Evolutionary conservation across 2,797 vertebrate genomes (phyloP).

Genomic region (Oreortyx pictus): DNA sequence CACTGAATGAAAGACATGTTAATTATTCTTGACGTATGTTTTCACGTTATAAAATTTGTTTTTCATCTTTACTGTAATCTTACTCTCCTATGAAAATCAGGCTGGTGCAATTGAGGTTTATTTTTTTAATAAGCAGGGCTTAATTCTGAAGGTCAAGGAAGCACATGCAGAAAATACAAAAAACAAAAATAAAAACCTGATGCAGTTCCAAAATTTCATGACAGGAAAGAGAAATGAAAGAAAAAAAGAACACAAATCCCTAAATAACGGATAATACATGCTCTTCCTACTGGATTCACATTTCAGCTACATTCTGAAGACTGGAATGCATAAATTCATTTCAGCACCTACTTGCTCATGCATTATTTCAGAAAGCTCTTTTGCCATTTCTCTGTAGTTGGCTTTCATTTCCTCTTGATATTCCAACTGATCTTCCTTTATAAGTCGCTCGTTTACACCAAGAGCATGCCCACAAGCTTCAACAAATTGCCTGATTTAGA

Average conservation of each 20-base stretch:
- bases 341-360: conserved; percentile 87
- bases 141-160: neutral
- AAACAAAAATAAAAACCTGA: neutral
- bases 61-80: neutral
- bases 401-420: conserved; percentile 99
- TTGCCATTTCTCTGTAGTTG: conserved; percentile 92
- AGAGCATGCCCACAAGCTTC: conserved; percentile 93
- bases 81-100: neutral
- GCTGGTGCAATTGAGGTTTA: neutral
- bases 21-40: neutral
- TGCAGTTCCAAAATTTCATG: neutral
- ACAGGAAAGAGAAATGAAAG: neutral
- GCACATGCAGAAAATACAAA: neutral
- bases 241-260: neutral
- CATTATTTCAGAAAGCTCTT: conserved; percentile 95
- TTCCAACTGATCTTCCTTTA: conserved; percentile 96
- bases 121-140: neutral
- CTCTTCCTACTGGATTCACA: neutral
- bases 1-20: neutral
- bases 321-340: neutral
- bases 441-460: conserved; percentile 91
- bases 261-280: neutral
- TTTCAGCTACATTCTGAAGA: neutral
- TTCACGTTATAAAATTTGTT: neutral
- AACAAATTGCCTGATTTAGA: conserved; percentile 89